Evolutionary conservation across 2,797 vertebrate species (phyloP).

Genomic region (Karalla daura): DNA sequence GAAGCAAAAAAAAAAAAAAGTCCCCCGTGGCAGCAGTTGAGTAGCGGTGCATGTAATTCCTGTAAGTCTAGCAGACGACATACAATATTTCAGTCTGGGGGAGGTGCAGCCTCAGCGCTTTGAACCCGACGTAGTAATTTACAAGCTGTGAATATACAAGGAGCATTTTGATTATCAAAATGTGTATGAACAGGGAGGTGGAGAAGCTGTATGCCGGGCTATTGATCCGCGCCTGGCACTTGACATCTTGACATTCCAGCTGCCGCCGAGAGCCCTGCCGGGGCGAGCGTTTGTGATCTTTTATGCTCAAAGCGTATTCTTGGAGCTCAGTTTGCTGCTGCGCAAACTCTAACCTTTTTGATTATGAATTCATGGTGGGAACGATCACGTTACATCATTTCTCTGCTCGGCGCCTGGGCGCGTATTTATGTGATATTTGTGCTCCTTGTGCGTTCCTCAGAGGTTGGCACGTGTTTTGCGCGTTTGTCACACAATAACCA

Average conservation of each 20-base stretch:
- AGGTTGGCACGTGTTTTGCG: neutral
- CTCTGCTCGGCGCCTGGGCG: constrained; percentile 1
- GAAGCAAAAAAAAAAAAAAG: constrained; percentile 28
- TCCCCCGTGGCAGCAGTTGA: constrained; percentile 45
- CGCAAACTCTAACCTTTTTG: constrained; percentile 26
- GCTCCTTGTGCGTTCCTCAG: neutral
- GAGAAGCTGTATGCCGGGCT: constrained; percentile 1
- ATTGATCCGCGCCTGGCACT: constrained; percentile 35
- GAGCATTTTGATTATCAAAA: constrained; percentile 44
- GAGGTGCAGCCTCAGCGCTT: constrained; percentile 51
- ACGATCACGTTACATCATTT: constrained; percentile 14
- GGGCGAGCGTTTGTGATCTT: constrained; percentile 15
- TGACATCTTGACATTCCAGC: constrained; percentile 9
- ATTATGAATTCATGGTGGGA: constrained; percentile 18
- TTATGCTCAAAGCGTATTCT: constrained; percentile 33
- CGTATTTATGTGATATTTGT: constrained; percentile 3
- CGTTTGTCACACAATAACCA: constrained; percentile 6
- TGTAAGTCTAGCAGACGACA: constrained; percentile 30
- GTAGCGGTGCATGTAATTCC: constrained; percentile 59
- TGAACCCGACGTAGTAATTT: constrained; percentile 33
- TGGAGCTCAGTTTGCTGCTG: constrained; percentile 3
- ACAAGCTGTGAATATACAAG: constrained; percentile 7
- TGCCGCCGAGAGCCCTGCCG: neutral
- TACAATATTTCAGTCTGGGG: constrained; percentile 60
- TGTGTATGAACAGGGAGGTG: constrained; percentile 33